Percentiles rank a stretch among this genome's conserved stretches.
phyloP scores from a whole-genome alignment of 2,888 invertebrate species.

The Chirona hameri region DNA sequence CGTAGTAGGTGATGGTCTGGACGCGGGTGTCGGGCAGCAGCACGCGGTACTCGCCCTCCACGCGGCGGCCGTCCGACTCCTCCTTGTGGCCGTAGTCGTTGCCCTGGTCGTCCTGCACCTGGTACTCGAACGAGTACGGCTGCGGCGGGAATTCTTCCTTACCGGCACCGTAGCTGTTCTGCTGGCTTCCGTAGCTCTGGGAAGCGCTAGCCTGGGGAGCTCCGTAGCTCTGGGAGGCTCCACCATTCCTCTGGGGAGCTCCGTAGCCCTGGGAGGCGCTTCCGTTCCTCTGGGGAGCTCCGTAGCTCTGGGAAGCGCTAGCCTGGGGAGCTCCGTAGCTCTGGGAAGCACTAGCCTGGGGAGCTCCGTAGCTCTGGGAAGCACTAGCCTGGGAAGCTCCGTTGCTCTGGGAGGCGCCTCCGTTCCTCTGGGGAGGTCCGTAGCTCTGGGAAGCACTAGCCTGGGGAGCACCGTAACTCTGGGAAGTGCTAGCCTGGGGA shows the following conservation, averaged over 20 bases:
- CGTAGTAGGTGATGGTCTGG: background rate
- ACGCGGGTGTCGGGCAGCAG: background rate
- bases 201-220: background rate
- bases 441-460: no score
- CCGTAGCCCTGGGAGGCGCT: constrained; percentile 1
- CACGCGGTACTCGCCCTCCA: constrained; percentile 1
- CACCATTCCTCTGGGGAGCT: background rate
- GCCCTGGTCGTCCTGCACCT: background rate
- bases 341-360: no score
- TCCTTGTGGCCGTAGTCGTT: background rate
- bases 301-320: no score
- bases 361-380: no score
- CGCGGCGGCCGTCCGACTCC: background rate
- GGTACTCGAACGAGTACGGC: background rate
- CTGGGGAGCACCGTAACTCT: no score
- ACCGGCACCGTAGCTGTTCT: background rate
- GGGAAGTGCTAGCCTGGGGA: no score
- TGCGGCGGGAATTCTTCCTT: background rate
- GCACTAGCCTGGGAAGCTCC: no score
- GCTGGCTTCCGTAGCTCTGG: background rate
- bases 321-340: no score
- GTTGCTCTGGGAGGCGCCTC: no score
- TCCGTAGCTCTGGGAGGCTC: constrained; percentile 5
- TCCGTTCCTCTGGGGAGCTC: no score
- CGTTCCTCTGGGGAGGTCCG: no score